phyloP scores from a whole-genome alignment of 2,797 vertebrate species.

The Bradypodion pumilum region DNA sequence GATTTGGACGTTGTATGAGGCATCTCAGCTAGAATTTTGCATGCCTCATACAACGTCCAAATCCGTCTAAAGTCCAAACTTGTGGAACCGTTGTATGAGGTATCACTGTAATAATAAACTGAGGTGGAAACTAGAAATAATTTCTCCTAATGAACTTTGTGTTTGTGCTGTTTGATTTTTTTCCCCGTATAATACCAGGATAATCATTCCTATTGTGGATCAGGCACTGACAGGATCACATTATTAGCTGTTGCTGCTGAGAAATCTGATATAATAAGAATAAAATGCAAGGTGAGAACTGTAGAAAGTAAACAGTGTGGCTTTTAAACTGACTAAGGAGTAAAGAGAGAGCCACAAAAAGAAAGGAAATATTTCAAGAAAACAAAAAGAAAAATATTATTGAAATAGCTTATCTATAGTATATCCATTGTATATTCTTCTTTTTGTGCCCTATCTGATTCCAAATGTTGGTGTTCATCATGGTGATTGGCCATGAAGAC shows the following conservation, averaged over 20 bases:
- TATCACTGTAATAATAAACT: neutral
- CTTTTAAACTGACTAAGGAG: neutral
- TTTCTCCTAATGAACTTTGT: slow-evolving; percentile 1
- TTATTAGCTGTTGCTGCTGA: neutral
- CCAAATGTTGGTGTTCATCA: too few relatives aligned
- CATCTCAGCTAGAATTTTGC: too few relatives aligned
- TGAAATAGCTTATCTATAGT: neutral
- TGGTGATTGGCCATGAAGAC: too few relatives aligned
- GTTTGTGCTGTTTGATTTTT: neutral
- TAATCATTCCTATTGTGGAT: neutral
- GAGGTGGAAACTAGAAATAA: neutral
- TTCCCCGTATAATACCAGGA: neutral
- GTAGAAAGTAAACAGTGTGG: neutral
- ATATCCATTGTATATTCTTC: neutral
- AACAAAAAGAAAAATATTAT: too few relatives aligned
- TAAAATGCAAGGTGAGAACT: neutral
- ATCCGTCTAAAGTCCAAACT: too few relatives aligned
- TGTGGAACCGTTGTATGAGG: too few relatives aligned
- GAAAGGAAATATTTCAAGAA: neutral
- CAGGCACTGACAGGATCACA: neutral
- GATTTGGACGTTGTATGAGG: too few relatives aligned
- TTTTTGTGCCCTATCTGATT: too few relatives aligned
- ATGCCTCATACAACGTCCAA: too few relatives aligned
- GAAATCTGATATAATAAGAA: neutral
- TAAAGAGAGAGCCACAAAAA: neutral